Base-by-base conservation (phyloP, 2,888 invertebrate species). In the Scelioninae gen. 1 region DNA sequence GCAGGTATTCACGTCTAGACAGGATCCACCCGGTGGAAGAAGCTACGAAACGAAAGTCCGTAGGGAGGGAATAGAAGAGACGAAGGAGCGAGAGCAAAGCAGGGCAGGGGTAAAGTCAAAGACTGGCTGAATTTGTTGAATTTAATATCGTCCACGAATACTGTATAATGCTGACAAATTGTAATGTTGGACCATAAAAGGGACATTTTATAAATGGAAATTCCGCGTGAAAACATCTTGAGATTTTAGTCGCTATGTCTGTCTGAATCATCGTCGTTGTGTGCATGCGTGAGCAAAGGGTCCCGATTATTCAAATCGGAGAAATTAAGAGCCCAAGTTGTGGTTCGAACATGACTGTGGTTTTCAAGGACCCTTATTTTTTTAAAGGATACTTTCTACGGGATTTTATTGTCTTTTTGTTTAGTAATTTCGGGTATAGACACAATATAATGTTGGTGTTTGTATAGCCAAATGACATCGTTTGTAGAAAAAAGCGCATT, bases 1-100 rank as follows among this genome's bases (percentile, higher is more conserved):
- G 85, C 80, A 87, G 86, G 83, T 87, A 87, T 88, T 87, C 85
- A 55, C 65, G 78, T 75, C 80, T 86, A 87, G 88, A 87, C 85
- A 63, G 84, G 83, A 88, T 86, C 83, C 77, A 77, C 74, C 77
- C 77, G 77, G 68, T 69, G 51, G 68, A 71, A 76, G 81, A 69
- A 71, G 78, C 68, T 68, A 69, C 62, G 60, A 60, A 80, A 79
- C 69, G 81, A 55, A 62, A 69, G 47, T 45, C 45, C 40, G 77
- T 11, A 15, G 65, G 47, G 49, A 53, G 53, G 47, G 53, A 53
- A 45, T 3, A 47, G 38, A 40, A 43, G 43, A 43, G 31, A 38
- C 23, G 9, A 60, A 31, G 66, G 32, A 49, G 38, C 47, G 38
- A 66, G 75, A 62, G 80, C 15, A 71, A 55, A 75, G 56, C 45